Evolutionary conservation across 2,888 invertebrate species (phyloP), one percentile per base, ranked within the genome.

Genomic region (Malthinus flaveolus): DNA sequence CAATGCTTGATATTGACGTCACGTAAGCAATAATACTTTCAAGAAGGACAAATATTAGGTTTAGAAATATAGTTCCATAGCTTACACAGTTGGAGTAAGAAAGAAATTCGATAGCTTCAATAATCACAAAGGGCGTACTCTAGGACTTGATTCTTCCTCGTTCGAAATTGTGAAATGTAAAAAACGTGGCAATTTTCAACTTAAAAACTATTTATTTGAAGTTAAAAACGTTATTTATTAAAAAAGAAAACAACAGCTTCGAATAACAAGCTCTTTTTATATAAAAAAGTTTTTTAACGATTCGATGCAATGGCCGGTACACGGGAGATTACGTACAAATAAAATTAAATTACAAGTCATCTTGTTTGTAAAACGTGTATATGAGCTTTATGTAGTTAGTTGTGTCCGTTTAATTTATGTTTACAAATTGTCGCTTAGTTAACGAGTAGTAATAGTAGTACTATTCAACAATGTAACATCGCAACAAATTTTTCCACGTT

Each of bases 11-110:
- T 54, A 54, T 54, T 54, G 54, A 54, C 54, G 47, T 54, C 54
- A 54, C 54, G 54, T 54, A 54, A 54, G 54, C 54, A 54, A 54
- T 52, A 52, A 52, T 54, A 54, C 47, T 46, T 54, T 54, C 47
- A 54, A 54, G 54, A 36, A 46, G 54, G 54, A 48, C 48, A 54
- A 54, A 54, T 54, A 54, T 54, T 54, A 54, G 54, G 54, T 54
- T 54, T 54, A 37, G 54, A 54, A 54, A 54, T 54, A 54, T 54
- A 46, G 47, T 54, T 54, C 46, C 39, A 54, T 54, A 54, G 54
- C 54, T 54, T 54, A 47, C 54, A 37, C 54, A 37, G 47, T 54
- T 31, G 54, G 39, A 39, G 37, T 54, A 54, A 46, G 51, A 35
- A 46, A 48, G 54, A 54, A 54, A 54, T 48, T 54, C 54, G 47